Base-by-base conservation (phyloP, 2,113 vertebrate genomes). In the Nymphicus hollandicus region DNA sequence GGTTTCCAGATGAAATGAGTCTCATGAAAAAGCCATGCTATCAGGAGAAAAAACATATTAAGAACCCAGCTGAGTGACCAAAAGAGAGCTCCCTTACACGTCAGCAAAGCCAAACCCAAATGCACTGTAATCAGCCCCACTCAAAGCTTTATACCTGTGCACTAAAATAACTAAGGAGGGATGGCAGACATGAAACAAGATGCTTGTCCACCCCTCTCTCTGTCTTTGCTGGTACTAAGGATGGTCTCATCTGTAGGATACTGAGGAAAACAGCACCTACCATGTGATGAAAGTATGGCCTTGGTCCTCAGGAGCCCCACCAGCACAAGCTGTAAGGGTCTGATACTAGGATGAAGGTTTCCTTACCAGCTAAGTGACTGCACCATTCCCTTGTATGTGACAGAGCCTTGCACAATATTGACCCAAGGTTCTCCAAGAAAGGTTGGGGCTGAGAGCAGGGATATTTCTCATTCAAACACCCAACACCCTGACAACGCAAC, bases 361-460 rank as follows among this genome's bases (percentile, higher is more conserved):
- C 52, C 27, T 64, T 28, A 61, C 10, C 44, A 47, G 9, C 29
- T 20, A 19, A 68, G 8, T 13, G 61, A 63, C 86, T 44, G 33
- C 28, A 56, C 33, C 24, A 13, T 71, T 39, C 17, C 60, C 20
- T 55, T 58, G 7, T 7, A 74, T 0, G 0, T 10, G 35, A 63
- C 23, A 37, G 23, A 41, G 47, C 37, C 64, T 49, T 15, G 27
- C 24, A 85, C 10, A n/a, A 49, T 5, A 43, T 0, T 28, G 31
- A 77, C 44, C 11, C 35, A 52, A 55, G 11, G 39, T 27, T 58
- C 64, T 50, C 39, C 47, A 23, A 74, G 24, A 64, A 65, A 49
- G 20, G 16, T 52, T 90, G 53, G 44, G 17, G 35, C 31, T 78
- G 9, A 64, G 11, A 47, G 37, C 12, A 74, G 33, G 27, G 79